Base-by-base conservation (phyloP, 1,140 invertebrate species). In the Cotesia vestalis region DNA sequence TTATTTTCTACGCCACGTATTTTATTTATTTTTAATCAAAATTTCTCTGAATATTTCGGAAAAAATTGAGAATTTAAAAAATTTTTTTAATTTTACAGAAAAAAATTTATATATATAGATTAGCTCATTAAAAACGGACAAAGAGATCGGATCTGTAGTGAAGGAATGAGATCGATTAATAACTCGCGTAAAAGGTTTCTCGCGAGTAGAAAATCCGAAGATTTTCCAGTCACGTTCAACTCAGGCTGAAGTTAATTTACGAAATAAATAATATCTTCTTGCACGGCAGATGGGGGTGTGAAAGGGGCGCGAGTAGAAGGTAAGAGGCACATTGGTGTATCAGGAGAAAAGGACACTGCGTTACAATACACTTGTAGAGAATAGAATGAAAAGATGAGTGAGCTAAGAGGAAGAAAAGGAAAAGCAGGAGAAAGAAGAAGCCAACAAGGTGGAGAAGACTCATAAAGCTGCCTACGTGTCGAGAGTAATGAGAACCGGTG, bases 221-320 rank as follows among this genome's bases (percentile, higher is more conserved):
- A 84, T 83, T 84, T 84, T 83, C 81, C 78, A 83, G 81, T 84
- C 83, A 84, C 83, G 83, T 84, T 78, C 77, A 70, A 66, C 76
- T 57, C 75, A 74, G 72, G 73, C 74, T 76, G 76, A 79, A 83
- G 83, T 86, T 87, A 86, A 86, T 87, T 87, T 87, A 86, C 85
- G 84, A 87, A 87, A 87, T 87, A 87, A 87, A 87, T 87, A 87
- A 86, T 87, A 86, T 86, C 84, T 84, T 82, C 80, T 84, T 82
- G 79, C 83, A 78, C 14, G 20, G 38, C 63, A 1, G 12, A 20
- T 46, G 67, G 55, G 61, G 57, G 74, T 27, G 55, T 11, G 74
- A 75, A 17, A 17, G 17, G 17, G 72, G 71, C 72, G 67, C 69
- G 60, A 46, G 66, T 74, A 67, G 74, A 61, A 69, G 66, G 67